These are phyloP conservation scores for Caenorhabditis afra DNA, from an alignment of 2,888 invertebrate species.

Conservation along the genomic window DNA sequence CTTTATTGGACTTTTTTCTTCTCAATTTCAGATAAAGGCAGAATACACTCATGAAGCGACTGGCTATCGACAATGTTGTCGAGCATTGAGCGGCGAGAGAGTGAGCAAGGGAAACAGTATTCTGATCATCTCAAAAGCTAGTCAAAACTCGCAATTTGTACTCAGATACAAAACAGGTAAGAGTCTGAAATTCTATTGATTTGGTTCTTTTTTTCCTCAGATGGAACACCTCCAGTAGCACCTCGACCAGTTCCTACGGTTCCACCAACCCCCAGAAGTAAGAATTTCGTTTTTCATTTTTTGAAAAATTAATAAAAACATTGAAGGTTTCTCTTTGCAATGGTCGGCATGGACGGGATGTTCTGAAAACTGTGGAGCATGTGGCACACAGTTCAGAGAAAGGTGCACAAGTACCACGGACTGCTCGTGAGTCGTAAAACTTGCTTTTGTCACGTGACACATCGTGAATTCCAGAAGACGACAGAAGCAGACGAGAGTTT, in stretches of 20 bases:
- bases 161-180: constrained; percentile 58
- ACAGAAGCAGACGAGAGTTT: constrained; percentile 47
- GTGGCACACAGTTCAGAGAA: constrained; percentile 67
- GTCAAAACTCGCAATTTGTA: constrained; percentile 57
- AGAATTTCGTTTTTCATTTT: not conserved
- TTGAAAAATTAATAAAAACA: not conserved
- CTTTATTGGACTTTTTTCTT: not conserved
- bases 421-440: constrained; percentile 39
- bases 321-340: constrained; percentile 44
- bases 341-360: constrained; percentile 72
- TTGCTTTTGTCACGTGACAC: too few relatives aligned
- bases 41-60: constrained; percentile 60
- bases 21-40: constrained; percentile 58
- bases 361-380: constrained; percentile 71
- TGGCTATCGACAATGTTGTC: constrained; percentile 65
- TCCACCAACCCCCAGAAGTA: constrained; percentile 26
- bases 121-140: constrained; percentile 65
- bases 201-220: constrained; percentile 8
- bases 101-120: constrained; percentile 59
- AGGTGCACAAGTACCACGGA: constrained; percentile 48
- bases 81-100: constrained; percentile 50
- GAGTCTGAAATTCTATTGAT: not conserved
- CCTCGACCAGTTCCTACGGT: constrained; percentile 15
- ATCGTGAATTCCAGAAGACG: constrained; percentile 53
- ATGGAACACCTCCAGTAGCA: constrained; percentile 26